These are phyloP conservation scores for Volucella zonaria DNA, from an alignment of 2,888 invertebrate species.

Conservation along the genomic window DNA sequence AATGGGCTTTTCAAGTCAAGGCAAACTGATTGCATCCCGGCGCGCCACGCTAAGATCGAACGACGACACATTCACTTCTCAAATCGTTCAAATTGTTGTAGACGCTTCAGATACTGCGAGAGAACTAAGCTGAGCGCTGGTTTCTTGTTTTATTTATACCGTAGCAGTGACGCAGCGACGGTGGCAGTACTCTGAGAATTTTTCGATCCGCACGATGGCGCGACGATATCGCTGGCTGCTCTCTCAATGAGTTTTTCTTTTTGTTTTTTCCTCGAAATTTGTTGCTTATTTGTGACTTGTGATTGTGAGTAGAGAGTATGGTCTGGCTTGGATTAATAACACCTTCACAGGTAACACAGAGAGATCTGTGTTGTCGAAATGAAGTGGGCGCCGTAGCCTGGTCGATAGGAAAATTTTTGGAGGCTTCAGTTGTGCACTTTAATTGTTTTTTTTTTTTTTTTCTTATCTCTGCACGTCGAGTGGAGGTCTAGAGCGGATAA, in stretches of 20 bases:
- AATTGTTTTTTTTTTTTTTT: constrained; percentile 5
- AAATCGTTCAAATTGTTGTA: constrained; percentile 10
- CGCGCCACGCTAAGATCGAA: constrained; percentile 13
- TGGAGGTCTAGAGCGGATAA: constrained; percentile 5
- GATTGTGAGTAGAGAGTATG: not conserved
- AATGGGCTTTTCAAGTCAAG: constrained; percentile 24
- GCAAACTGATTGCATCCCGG: constrained; percentile 53
- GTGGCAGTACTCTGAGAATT: constrained; percentile 42
- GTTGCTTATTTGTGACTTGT: constrained; percentile 9
- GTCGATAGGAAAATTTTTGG: constrained; percentile 2
- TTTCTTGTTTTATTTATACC: constrained; percentile 67
- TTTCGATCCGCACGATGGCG: constrained; percentile 24
- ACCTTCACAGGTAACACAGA: constrained; percentile 19
- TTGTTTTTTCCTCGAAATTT: constrained; percentile 8
- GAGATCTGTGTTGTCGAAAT: not conserved
- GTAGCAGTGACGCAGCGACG: constrained; percentile 23
- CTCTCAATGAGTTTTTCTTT: not conserved
- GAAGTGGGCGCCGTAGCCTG: not conserved
- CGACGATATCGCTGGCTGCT: not conserved
- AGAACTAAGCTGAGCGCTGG: constrained; percentile 62
- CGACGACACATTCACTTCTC: constrained; percentile 22
- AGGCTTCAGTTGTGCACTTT: constrained; percentile 10
- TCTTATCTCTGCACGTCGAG: constrained; percentile 7
- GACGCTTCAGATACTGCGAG: constrained; percentile 51
- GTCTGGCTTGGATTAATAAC: constrained; percentile 27